Evolutionary conservation across 2,113 vertebrate species (phyloP).

Genomic region (Romanogobio albipinnatus): DNA sequence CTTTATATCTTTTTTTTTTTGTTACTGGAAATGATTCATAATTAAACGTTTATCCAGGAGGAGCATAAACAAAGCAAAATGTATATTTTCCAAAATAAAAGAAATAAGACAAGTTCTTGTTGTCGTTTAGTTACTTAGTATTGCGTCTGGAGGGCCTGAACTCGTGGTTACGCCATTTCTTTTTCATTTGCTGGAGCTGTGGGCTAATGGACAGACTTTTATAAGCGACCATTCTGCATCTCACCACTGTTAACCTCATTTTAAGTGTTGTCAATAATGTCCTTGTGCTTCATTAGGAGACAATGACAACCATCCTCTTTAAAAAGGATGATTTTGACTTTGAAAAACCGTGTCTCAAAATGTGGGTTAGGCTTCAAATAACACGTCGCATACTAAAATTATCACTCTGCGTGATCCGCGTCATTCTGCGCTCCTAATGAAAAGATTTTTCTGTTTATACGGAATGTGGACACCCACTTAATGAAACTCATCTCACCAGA

Average conservation of each 20-base stretch:
- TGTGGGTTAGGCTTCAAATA: conserved; percentile 37
- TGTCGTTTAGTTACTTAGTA: conserved; percentile 55
- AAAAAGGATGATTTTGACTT: conserved; percentile 26
- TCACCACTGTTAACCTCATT: conserved; percentile 74
- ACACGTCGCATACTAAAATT: conserved; percentile 17
- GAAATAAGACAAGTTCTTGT: neutral
- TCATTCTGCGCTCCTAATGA: conserved; percentile 5
- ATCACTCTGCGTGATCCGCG: neutral
- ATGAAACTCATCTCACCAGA: neutral
- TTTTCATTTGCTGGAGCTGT: conserved; percentile 64
- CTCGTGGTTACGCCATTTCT: conserved; percentile 63
- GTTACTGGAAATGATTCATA: conserved; percentile 65
- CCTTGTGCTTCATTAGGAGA: conserved; percentile 72
- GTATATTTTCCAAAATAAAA: conserved; percentile 67
- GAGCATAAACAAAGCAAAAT: conserved; percentile 68
- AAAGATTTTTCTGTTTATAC: neutral
- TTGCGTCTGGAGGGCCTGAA: conserved; percentile 48
- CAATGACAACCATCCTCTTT: conserved; percentile 55
- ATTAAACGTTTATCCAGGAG: conserved; percentile 68
- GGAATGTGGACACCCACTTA: neutral
- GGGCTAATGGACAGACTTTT: conserved; percentile 73
- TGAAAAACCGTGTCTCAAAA: conserved; percentile 28
- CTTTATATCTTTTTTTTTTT: conserved; percentile 35
- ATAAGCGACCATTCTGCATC: conserved; percentile 74
- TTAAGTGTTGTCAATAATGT: conserved; percentile 74